Evolutionary conservation across 2,797 vertebrate species (phyloP).

Genomic region (Sebastes nivosus): DNA sequence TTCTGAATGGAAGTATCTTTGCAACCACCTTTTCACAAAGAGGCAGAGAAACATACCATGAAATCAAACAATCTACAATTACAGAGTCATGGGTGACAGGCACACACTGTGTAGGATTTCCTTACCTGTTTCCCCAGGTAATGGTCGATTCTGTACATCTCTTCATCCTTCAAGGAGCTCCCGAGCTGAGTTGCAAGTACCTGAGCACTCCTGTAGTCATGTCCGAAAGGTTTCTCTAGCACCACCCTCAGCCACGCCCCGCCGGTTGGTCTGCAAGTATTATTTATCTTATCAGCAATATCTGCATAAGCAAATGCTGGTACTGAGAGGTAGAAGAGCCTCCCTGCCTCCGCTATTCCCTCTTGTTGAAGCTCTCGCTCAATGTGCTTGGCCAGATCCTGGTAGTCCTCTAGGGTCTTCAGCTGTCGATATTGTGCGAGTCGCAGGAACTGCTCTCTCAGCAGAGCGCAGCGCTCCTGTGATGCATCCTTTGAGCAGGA

Average conservation of each 20-base stretch:
- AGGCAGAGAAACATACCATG: neutral
- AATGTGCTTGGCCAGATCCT: conserved; percentile 81
- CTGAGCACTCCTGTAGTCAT: conserved; percentile 88
- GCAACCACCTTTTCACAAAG: conserved; percentile 86
- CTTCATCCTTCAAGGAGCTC: conserved; percentile 88
- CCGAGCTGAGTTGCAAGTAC: conserved; percentile 84
- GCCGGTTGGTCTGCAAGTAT: conserved; percentile 84
- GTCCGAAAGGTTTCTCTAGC: conserved; percentile 97
- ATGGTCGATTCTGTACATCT: conserved; percentile 97
- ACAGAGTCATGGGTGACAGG: neutral
- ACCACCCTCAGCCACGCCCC: conserved; percentile 91
- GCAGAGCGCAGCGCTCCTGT: conserved; percentile 81
- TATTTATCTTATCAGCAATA: conserved; percentile 88
- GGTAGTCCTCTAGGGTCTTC: conserved; percentile 84
- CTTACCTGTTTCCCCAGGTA: conserved; percentile 96
- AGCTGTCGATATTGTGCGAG: conserved; percentile 89
- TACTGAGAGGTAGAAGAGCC: conserved; percentile 95
- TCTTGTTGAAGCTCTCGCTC: conserved; percentile 78
- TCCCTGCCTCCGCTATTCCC: conserved; percentile 87
- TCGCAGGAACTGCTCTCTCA: conserved; percentile 90
- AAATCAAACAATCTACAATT: neutral
- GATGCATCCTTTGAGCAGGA: conserved; percentile 80
- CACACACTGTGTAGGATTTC: neutral
- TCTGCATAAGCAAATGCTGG: conserved; percentile 91
- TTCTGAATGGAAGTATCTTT: conserved; percentile 94